Base-by-base conservation (phyloP, 2,113 vertebrate species). In the Cinclus cinclus region DNA sequence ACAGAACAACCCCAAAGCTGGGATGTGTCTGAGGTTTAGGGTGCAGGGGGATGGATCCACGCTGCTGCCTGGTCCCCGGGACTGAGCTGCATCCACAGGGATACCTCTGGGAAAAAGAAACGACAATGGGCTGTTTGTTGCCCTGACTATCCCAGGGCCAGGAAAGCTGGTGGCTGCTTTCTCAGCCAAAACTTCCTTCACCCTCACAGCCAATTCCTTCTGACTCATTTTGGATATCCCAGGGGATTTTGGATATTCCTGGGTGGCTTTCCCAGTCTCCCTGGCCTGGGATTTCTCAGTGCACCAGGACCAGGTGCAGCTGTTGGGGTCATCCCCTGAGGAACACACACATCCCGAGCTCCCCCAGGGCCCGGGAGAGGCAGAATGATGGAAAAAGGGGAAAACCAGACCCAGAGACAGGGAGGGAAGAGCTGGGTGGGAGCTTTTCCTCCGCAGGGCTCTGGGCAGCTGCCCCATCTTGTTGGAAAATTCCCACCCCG, bases 401-500 rank as follows among this genome's bases (percentile, higher is more conserved):
- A 79, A 76, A 94, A 79, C 10, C 46, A 30, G 90, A n/a, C 3
- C 21, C 79, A 10, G 35, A 42, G 50, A 2, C 13, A 5, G 2
- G 6, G 27, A 41, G 59, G 68, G 65, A 42, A 23, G 90, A 39
- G 73, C 89, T 59, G 35, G 13, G 81, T 1, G 2, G 70, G 91
- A 14, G 23, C 30, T 27, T 35, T 62, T 78, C 83, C 80, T 64
- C 71, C 0, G 1, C 42, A 11, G 35, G 49, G 71, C 83, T 91
- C 76, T 0, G 0, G 84, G 92, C 83, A 74, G 73, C 73, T 0
- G 4, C 46, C 42, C 53, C 1, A 0, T 24, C 70, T n/a, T 3
- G 81, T 55, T 84, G 83, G 87, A 81, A 89, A 90, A 86, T 50
- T 58, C 52, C 42, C 52, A 42, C 62, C 30, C 77, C 2, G 0